phyloP scores from a whole-genome alignment of 1,140 invertebrate species.

The Zaprionus davidi region DNA sequence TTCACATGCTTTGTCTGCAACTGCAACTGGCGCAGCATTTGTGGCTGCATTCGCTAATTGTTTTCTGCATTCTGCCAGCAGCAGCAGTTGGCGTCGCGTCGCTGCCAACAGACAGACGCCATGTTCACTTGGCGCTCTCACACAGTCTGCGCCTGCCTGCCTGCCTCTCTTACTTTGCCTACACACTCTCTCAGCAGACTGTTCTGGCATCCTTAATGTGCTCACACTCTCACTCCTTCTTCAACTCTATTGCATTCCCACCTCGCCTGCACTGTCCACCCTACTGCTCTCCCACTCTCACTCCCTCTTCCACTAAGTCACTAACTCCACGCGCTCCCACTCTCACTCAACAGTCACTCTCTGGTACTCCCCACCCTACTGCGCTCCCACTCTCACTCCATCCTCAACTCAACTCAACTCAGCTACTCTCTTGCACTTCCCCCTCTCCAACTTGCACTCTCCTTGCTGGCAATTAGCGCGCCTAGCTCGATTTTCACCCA shows the following conservation, averaged over 20 bases:
- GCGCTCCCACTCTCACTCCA: not conserved
- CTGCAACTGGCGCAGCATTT: slow-evolving; percentile 11
- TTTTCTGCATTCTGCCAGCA: slow-evolving; percentile 51
- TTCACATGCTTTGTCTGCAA: slow-evolving; percentile 61
- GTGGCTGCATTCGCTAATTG: slow-evolving; percentile 71
- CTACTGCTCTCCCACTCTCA: not conserved
- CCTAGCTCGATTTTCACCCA: slow-evolving; percentile 67
- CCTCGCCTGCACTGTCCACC: not conserved
- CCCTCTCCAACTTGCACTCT: not conserved
- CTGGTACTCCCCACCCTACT: not conserved
- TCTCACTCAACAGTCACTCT: not conserved
- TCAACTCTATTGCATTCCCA: not conserved
- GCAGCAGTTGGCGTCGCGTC: slow-evolving; percentile 6
- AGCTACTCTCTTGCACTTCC: not conserved
- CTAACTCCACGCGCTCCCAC: not conserved
- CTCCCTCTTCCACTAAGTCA: not conserved
- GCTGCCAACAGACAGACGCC: slow-evolving; percentile 3
- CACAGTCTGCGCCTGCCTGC: not conserved
- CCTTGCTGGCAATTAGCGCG: slow-evolving; percentile 40
- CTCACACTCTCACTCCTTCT: not conserved
- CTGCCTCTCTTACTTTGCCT: not conserved
- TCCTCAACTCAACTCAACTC: not conserved
- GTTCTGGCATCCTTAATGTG: not conserved
- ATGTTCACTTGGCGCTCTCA: slow-evolving; percentile 15
- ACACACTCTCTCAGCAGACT: not conserved